Conservation (phyloP, 2,888 invertebrate genomes). For the Parnassius smintheus region DNA sequence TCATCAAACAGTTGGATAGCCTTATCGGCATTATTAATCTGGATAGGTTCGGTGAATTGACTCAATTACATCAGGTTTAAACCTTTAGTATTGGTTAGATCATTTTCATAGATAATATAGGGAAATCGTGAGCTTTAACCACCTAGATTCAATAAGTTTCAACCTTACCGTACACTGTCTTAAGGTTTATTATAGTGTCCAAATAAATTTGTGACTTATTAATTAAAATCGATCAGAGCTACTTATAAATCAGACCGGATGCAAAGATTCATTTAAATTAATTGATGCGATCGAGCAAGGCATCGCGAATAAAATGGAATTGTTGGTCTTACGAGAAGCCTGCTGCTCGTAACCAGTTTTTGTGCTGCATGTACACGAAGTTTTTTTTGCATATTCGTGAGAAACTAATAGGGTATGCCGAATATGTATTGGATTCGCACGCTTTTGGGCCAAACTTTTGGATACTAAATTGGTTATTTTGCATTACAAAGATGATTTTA, state of each 20-base stretch:
- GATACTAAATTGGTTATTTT: background rate
- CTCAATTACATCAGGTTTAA: background rate
- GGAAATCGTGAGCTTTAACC: background rate
- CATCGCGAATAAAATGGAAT: slow-evolving; percentile 6
- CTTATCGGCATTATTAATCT: background rate
- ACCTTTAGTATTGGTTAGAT: background rate
- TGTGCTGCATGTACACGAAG: slow-evolving; percentile 12
- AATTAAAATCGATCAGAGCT: slow-evolving; percentile 2
- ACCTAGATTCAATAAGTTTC: background rate
- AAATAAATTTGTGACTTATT: background rate
- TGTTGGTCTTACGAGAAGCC: slow-evolving; percentile 2
- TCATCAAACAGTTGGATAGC: too few species aligned
- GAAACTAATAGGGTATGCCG: slow-evolving; percentile 2
- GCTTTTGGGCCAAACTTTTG: background rate
- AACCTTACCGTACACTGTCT: background rate
- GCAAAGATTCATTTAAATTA: slow-evolving; percentile 18
- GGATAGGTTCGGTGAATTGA: background rate
- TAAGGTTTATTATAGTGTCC: background rate
- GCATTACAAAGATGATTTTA: too few species aligned
- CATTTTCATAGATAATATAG: slow-evolving; percentile 1
- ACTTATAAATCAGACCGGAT: slow-evolving; percentile 14
- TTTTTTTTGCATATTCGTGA: slow-evolving; percentile 16
- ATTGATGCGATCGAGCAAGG: slow-evolving; percentile 11
- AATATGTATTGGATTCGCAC: slow-evolving; percentile 1
- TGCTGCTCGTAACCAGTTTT: slow-evolving; percentile 9